Percentiles rank a stretch among this genome's conserved stretches.
Evolutionary conservation across 2,797 vertebrate species (phyloP).

Genomic region (Sebastiscus tertius): DNA sequence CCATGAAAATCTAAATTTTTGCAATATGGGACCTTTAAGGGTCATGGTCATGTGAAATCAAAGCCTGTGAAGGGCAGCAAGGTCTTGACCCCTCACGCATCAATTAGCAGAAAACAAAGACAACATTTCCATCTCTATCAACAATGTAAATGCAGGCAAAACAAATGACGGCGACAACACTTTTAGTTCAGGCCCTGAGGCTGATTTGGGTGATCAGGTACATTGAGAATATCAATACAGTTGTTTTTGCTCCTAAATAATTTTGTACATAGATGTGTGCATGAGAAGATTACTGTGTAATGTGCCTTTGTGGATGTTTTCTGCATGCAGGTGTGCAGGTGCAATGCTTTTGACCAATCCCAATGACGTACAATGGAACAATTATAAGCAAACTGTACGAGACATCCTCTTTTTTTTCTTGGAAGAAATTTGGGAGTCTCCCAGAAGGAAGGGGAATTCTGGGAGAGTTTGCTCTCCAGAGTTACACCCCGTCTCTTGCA

Average conservation of each 20-base stretch:
- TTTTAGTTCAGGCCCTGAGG: neutral
- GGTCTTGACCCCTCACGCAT: neutral
- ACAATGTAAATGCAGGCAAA: neutral
- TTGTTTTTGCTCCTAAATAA: neutral
- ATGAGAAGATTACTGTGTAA: neutral
- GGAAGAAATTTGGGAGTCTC: slow-evolving; percentile 40
- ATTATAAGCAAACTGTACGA: neutral
- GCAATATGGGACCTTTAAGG: neutral
- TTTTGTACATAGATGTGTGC: neutral
- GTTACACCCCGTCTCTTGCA: slow-evolving; percentile 32
- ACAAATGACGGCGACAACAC: neutral
- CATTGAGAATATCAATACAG: neutral
- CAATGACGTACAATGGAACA: neutral
- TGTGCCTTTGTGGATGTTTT: neutral
- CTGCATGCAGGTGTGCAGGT: neutral
- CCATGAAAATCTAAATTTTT: no score
- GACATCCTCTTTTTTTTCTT: slow-evolving; percentile 12
- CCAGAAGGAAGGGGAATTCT: slow-evolving; percentile 56
- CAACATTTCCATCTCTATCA: slow-evolving; percentile 13
- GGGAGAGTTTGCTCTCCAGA: slow-evolving; percentile 34
- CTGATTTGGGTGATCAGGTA: neutral
- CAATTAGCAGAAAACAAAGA: slow-evolving; percentile 6
- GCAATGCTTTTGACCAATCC: neutral
- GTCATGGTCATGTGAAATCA: neutral
- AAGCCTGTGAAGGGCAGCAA: neutral